Conservation (phyloP, 2,113 vertebrate genomes). For the Uria aalge region DNA sequence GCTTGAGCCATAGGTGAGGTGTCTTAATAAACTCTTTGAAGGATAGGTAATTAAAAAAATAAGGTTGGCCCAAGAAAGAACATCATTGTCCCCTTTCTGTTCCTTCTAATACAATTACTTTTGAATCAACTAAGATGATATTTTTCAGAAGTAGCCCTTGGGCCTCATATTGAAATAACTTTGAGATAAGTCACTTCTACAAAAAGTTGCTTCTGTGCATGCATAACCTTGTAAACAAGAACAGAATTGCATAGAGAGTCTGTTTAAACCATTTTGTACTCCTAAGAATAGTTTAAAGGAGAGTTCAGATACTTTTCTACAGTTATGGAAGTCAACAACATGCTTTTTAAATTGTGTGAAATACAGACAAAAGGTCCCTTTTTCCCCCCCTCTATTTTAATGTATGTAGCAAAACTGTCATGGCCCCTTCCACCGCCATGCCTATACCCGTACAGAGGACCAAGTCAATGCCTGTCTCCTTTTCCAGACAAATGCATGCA, state of each 20-base stretch:
- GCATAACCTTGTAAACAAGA: background rate
- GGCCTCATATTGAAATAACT: background rate
- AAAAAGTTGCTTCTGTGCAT: background rate
- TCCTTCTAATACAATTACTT: background rate
- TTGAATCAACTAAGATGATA: background rate
- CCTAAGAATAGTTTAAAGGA: background rate
- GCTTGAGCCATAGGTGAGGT: background rate
- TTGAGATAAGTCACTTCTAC: background rate
- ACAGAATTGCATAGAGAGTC: background rate
- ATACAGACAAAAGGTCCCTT: background rate
- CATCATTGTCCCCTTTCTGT: fast-evolving
- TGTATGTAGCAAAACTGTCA: background rate
- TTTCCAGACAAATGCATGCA: background rate
- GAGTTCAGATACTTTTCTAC: background rate
- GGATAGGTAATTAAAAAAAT: background rate
- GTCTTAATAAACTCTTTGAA: background rate
- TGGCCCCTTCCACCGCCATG: background rate
- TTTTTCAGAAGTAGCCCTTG: background rate
- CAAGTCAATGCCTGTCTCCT: background rate
- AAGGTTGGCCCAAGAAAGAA: background rate
- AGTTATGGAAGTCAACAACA: background rate
- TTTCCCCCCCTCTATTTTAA: background rate
- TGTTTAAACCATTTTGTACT: background rate
- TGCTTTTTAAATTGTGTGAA: background rate
- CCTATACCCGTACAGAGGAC: background rate